These are phyloP conservation scores for Drosophila varians DNA, from an alignment of 1,140 invertebrate genomes.

Conservation along the genomic window DNA sequence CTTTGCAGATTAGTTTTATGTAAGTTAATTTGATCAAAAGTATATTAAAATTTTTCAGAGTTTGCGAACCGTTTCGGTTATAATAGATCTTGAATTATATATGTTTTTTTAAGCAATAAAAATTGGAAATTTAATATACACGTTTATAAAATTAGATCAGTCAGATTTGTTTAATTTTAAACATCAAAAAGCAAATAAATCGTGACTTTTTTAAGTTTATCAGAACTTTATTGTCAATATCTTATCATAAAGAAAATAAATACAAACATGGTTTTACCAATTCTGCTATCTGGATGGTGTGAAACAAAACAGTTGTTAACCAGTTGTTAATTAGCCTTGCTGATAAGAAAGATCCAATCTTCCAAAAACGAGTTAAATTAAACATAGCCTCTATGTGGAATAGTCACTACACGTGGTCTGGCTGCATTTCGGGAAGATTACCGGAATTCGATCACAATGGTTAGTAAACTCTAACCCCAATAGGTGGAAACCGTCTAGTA, in stretches of 20 bases:
- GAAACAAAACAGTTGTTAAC: not conserved
- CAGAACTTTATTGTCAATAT: not conserved
- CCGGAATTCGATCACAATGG: constrained; percentile 9
- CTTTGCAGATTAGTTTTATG: too few species aligned
- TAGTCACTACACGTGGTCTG: not conserved
- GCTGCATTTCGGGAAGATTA: not conserved
- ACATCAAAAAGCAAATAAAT: too few species aligned
- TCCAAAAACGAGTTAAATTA: not conserved
- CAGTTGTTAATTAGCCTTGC: not conserved
- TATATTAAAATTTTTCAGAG: too few species aligned
- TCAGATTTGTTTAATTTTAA: too few species aligned
- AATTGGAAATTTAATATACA: too few species aligned
- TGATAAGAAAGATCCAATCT: not conserved
- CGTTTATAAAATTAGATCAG: too few species aligned
- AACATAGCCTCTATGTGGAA: not conserved
- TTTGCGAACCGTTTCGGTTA: too few species aligned
- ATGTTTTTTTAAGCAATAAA: too few species aligned
- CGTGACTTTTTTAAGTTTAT: not conserved
- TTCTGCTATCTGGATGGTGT: not conserved
- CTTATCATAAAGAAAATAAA: not conserved
- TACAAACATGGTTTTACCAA: not conserved
- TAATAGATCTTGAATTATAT: too few species aligned
- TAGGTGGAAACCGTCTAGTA: constrained; percentile 28
- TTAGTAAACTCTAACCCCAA: not conserved
- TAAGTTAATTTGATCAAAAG: too few species aligned